phyloP scores from a whole-genome alignment of 2,113 vertebrate species.

The Chaetura pelagica region DNA sequence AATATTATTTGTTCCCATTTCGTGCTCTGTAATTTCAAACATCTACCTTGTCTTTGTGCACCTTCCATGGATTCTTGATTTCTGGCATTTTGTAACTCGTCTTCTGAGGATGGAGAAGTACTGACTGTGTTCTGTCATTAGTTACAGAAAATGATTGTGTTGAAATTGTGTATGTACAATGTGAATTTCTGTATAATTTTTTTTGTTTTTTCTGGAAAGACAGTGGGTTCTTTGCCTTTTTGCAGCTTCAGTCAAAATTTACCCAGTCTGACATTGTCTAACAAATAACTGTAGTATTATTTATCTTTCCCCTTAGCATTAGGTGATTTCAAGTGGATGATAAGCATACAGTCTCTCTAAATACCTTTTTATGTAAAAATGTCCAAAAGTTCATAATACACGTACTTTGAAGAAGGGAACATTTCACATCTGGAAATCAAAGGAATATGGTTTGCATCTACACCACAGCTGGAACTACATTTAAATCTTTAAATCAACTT shows the following conservation, averaged over 20 bases:
- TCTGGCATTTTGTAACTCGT: background rate
- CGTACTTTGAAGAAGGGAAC: background rate
- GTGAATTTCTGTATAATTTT: background rate
- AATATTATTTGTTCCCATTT: background rate
- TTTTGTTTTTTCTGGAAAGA: background rate
- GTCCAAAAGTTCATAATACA: background rate
- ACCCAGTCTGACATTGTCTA: background rate
- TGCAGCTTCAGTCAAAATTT: background rate
- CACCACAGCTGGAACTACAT: background rate
- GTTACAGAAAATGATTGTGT: background rate
- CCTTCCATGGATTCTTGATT: background rate
- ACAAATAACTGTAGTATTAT: background rate
- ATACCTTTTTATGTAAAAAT: background rate
- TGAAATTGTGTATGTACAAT: background rate
- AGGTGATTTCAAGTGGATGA: background rate
- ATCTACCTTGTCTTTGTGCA: background rate
- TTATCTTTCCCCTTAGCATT: background rate
- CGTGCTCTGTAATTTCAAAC: background rate
- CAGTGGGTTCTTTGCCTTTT: background rate
- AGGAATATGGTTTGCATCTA: background rate
- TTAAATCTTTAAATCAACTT: background rate
- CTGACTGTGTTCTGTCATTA: background rate
- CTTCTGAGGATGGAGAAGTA: background rate
- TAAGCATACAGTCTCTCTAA: background rate
- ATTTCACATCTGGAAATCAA: background rate